Evolutionary conservation across 1,140 invertebrate species (phyloP).

Genomic region (Cataglyphis hispanica): DNA sequence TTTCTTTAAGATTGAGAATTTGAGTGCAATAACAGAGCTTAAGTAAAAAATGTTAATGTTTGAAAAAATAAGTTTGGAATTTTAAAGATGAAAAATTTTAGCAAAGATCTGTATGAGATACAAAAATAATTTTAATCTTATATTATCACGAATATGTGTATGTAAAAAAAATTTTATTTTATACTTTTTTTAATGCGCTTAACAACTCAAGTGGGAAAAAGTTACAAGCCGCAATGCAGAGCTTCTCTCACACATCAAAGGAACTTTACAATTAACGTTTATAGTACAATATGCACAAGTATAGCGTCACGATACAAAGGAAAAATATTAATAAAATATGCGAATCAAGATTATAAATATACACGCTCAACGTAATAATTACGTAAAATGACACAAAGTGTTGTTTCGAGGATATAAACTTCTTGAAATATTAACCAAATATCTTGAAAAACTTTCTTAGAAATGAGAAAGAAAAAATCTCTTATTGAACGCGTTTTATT

Average conservation of each 20-base stretch:
- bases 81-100: constrained; percentile 11
- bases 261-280: constrained; percentile 20
- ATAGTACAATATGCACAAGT: background rate
- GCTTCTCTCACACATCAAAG: background rate
- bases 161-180: background rate
- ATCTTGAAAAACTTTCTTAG: background rate
- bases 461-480: constrained; percentile 20
- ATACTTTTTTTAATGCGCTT: background rate
- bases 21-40: constrained; percentile 14
- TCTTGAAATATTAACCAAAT: constrained; percentile 15
- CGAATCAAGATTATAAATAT: constrained; percentile 49
- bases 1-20: constrained; percentile 25
- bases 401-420: constrained; percentile 36
- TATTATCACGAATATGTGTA: background rate
- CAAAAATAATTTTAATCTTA: background rate
- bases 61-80: background rate
- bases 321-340: constrained; percentile 58
- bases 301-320: constrained; percentile 10
- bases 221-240: background rate
- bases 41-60: background rate
- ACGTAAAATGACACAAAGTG: too few species aligned
- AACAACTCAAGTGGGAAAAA: background rate
- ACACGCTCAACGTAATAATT: background rate
- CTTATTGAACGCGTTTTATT: constrained; percentile 32
- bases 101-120: background rate